Base-by-base conservation (phyloP, 2,888 invertebrate species). In the Drosophila nigricruria region DNA sequence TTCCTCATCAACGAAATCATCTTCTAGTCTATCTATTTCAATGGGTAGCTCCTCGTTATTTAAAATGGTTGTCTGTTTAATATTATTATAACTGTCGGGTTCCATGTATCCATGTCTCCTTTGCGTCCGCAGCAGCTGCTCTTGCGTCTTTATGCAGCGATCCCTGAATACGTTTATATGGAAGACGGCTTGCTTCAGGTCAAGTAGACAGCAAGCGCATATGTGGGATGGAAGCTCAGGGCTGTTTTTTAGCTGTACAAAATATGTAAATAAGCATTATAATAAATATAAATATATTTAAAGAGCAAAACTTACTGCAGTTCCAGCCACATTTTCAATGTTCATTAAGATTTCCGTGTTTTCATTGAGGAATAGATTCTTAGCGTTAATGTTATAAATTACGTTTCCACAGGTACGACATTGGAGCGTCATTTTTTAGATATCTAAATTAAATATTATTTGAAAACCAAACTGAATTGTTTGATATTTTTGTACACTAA, bases 401-500 rank as follows among this genome's bases (percentile, higher is more conserved):
- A 71, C 56, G 38, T 30, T 58, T 27, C 36, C 74, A 20, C 83
- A 88, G 14, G 69, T 83, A n/a, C 89, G 78, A 56, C 89, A 83
- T 52, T 66, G 66, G 0, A 73, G 43, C 6, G 89, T 32, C 89
- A 88, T 88, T 62, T 50, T 76, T 12, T 10, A 27, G 8, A 38
- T 8, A 10, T 0, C 5, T 4, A 1, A 34, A 25, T 25, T 23
- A 16, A 40, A 58, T 38, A 59, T 32, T 38, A 5, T 43, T 14
- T 12, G 16, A 18, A 34, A 36, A 34, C 2, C 0, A 4, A n/a
- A 2, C 12, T 25, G 2, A 27, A 20, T 4, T 25, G 25, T 23
- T 27, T 9, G n/a, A 14, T 27, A 12, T 25, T 34, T 18, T 45
- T n/a, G 16, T 8, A 9, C n/a, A 20, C 27, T 16, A 14, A 20